Conservation (phyloP, 2,888 invertebrate species). For the Sarcophaga variegata region DNA sequence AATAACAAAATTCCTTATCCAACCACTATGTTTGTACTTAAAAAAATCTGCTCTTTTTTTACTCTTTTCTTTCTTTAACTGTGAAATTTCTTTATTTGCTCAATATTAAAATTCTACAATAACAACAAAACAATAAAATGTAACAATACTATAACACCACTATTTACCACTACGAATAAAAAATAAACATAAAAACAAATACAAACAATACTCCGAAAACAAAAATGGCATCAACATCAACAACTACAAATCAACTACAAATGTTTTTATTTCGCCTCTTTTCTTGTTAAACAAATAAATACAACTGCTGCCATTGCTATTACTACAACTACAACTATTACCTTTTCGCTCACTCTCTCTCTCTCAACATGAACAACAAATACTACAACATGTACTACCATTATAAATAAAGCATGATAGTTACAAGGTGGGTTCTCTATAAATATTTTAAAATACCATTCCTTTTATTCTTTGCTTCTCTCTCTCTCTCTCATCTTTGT, state of each 20-base stretch:
- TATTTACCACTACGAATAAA: constrained; percentile 1
- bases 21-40: no score
- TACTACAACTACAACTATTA: constrained; percentile 1
- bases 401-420: constrained; percentile 74
- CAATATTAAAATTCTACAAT: constrained; percentile 1
- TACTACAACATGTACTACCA: constrained; percentile 53
- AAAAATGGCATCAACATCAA: not conserved
- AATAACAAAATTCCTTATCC: no score
- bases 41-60: no score
- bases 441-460: no score
- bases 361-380: constrained; percentile 27
- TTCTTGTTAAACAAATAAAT: no score
- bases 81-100: no score
- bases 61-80: no score
- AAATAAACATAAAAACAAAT: not conserved
- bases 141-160: constrained; percentile 9
- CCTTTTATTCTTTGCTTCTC: no score
- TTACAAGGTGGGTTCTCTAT: constrained; percentile 73
- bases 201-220: no score
- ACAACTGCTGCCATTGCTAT: not conserved
- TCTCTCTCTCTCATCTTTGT: not conserved
- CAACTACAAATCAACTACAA: constrained; percentile 21
- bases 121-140: constrained; percentile 15
- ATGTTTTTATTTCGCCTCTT: not conserved
- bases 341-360: not conserved